Conservation (phyloP, 2,113 vertebrate species). For the Buteo buteo region DNA sequence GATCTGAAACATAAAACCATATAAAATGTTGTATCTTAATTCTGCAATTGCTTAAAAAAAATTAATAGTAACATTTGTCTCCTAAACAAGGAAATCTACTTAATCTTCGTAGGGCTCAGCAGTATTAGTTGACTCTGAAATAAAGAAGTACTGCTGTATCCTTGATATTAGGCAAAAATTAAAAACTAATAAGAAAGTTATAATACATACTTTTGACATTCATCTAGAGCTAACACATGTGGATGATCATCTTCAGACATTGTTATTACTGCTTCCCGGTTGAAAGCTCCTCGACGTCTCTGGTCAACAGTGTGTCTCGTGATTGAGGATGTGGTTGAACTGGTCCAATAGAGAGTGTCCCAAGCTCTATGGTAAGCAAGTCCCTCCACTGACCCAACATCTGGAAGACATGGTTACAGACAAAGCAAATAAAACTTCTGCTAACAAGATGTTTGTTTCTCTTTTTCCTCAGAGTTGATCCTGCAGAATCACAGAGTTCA, state of each 20-base stretch:
- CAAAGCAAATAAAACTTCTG: background rate
- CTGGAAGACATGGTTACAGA: conserved; percentile 64
- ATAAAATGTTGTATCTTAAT: background rate
- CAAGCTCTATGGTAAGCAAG: conserved; percentile 93
- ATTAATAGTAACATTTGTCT: background rate
- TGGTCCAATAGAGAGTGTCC: conserved; percentile 97
- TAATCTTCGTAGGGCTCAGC: background rate
- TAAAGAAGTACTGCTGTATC: background rate
- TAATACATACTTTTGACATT: conserved; percentile 88
- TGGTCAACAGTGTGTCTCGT: conserved; percentile 90
- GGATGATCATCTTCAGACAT: conserved; percentile 97
- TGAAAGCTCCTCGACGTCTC: conserved; percentile 77
- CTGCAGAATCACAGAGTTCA: background rate
- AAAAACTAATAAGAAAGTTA: background rate
- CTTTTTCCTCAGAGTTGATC: background rate
- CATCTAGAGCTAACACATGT: conserved; percentile 89
- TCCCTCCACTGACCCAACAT: conserved; percentile 95
- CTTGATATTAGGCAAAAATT: background rate
- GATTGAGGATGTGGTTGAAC: conserved; percentile 93
- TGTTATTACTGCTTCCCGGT: conserved; percentile 85
- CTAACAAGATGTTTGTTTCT: fast-evolving
- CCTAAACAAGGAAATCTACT: fast-evolving
- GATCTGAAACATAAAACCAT: background rate
- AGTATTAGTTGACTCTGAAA: background rate
- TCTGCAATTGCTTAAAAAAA: background rate